These are phyloP conservation scores for Podarcis raffonei DNA, from an alignment of 2,113 vertebrate genomes.

Conservation along the genomic window DNA sequence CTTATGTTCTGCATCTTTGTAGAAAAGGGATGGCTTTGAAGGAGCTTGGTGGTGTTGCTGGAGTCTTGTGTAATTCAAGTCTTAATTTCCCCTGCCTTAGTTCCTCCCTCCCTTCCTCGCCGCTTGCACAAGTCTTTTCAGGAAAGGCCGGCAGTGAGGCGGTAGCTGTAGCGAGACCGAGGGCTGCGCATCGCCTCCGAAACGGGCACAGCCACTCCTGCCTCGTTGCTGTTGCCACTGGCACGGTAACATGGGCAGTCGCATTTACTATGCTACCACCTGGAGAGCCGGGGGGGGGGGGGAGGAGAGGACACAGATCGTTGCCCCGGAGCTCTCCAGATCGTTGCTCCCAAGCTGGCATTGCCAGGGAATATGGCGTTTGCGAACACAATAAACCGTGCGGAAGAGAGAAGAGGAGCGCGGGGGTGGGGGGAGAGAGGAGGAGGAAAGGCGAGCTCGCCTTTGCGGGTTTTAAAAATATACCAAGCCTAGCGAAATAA, in stretches of 20 bases:
- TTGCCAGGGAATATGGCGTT: slow-evolving; percentile 20
- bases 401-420: background rate
- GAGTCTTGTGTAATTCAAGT: background rate
- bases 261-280: background rate
- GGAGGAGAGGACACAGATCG: background rate
- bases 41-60: background rate
- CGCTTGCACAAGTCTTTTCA: background rate
- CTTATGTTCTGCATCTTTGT: background rate
- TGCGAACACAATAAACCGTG: background rate
- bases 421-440: background rate
- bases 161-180: fast-evolving
- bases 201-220: background rate
- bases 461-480: background rate
- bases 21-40: background rate
- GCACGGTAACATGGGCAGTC: fast-evolving
- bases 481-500: background rate
- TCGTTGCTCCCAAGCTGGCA: background rate
- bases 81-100: background rate
- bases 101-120: background rate
- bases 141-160: background rate
- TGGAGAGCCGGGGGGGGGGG: background rate
- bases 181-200: background rate
- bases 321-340: background rate
- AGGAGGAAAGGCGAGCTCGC: background rate
- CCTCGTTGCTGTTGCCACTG: background rate